phyloP scores from a whole-genome alignment of 2,113 vertebrate genomes.

The Xerus inauris region DNA sequence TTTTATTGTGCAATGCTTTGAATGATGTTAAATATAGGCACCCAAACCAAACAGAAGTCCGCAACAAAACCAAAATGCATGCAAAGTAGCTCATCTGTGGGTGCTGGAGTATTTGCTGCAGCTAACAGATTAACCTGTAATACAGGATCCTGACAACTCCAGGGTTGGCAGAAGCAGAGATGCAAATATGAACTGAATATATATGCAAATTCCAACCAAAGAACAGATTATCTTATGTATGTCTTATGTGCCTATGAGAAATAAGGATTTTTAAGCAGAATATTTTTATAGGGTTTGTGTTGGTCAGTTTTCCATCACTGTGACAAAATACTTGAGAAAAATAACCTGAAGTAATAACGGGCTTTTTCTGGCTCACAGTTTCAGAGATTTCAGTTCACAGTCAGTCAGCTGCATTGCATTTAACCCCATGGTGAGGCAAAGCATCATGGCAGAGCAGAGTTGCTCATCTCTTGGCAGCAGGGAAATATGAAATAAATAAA shows the following conservation, averaged over 20 bases:
- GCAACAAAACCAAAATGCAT: background rate
- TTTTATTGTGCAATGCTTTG: background rate
- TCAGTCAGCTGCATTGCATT: background rate
- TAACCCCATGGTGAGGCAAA: background rate
- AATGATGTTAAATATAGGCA: background rate
- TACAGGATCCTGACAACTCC: background rate
- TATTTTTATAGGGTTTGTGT: background rate
- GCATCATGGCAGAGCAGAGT: background rate
- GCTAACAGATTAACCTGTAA: constrained; percentile 2
- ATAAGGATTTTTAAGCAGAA: background rate
- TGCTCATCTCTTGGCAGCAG: background rate
- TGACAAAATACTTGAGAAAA: background rate
- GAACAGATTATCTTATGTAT: background rate
- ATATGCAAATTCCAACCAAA: constrained; percentile 4
- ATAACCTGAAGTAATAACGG: background rate
- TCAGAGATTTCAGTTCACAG: background rate
- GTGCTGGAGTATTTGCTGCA: background rate
- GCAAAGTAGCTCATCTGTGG: background rate
- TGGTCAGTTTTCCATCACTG: background rate
- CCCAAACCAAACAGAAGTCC: background rate
- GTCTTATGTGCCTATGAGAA: background rate
- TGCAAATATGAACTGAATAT: constrained; percentile 27
- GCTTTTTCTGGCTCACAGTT: background rate
- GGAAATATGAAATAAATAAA: background rate
- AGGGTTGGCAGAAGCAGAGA: background rate